phyloP scores from a whole-genome alignment of 2,797 vertebrate genomes.

The Sebastes kiyomatsui region DNA sequence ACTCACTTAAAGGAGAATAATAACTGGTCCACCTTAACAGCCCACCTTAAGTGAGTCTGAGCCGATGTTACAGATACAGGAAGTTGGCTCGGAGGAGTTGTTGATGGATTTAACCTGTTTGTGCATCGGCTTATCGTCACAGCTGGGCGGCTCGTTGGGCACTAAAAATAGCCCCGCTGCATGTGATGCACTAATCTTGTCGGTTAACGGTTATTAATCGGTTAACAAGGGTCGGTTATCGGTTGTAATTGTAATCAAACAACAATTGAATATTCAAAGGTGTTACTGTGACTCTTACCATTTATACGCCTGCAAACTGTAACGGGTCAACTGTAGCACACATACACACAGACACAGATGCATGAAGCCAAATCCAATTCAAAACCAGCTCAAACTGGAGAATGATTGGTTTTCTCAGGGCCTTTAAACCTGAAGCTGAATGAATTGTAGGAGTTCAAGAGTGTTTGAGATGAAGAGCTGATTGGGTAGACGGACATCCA shows the following conservation, averaged over 20 bases:
- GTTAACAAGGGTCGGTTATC: too few species aligned
- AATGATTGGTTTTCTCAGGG: not conserved
- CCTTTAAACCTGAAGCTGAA: constrained; percentile 16
- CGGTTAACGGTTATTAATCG: too few species aligned
- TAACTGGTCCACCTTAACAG: too few species aligned
- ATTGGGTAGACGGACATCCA: constrained; percentile 15
- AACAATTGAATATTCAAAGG: not conserved
- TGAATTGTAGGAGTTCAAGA: constrained; percentile 15
- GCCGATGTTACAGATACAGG: too few species aligned
- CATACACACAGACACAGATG: not conserved
- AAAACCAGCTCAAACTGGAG: constrained; percentile 11
- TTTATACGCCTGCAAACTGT: not conserved
- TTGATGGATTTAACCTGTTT: too few species aligned
- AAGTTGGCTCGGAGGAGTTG: too few species aligned
- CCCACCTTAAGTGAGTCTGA: too few species aligned
- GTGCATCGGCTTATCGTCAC: too few species aligned
- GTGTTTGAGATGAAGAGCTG: constrained; percentile 22
- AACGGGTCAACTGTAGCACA: not conserved
- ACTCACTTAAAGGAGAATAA: too few species aligned
- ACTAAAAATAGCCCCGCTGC: too few species aligned
- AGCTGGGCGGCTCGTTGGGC: too few species aligned
- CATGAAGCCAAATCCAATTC: constrained; percentile 1
- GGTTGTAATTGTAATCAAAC: not conserved
- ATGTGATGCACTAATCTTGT: too few species aligned
- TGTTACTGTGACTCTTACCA: not conserved